These are phyloP conservation scores for Agrilus planipennis DNA, from an alignment of 1,140 invertebrate species.

Conservation along the genomic window DNA sequence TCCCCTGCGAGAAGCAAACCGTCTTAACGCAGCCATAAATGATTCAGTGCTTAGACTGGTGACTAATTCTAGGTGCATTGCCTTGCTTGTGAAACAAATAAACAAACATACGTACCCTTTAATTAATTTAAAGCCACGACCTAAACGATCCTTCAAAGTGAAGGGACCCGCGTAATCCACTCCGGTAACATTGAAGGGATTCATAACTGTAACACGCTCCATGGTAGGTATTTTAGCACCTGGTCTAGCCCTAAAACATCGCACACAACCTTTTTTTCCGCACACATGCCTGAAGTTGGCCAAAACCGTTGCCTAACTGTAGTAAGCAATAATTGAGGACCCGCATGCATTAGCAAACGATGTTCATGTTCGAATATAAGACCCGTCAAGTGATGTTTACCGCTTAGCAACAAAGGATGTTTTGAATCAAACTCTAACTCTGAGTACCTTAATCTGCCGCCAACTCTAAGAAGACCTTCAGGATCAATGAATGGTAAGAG, in stretches of 20 bases:
- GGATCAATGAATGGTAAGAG: conserved; percentile 13
- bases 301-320: neutral
- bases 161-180: conserved; percentile 21
- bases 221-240: neutral
- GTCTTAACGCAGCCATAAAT: conserved; percentile 1
- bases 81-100: conserved; percentile 3
- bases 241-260: neutral
- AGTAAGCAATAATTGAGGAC: neutral
- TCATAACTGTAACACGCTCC: neutral
- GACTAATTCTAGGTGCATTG: conserved; percentile 2
- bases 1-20: conserved; percentile 1
- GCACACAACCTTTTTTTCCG: neutral
- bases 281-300: neutral
- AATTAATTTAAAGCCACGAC: conserved; percentile 4
- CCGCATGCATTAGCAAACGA: neutral
- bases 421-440: conserved; percentile 10
- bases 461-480: conserved; percentile 9
- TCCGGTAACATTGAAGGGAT: conserved; percentile 11
- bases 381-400: conserved; percentile 7
- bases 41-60: neutral
- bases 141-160: no score
- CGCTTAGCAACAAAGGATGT: conserved; percentile 12
- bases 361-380: neutral
- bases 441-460: conserved; percentile 6
- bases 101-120: conserved; percentile 8